phyloP scores from a whole-genome alignment of 2,113 vertebrate species.

The Hydrolagus affinis region DNA sequence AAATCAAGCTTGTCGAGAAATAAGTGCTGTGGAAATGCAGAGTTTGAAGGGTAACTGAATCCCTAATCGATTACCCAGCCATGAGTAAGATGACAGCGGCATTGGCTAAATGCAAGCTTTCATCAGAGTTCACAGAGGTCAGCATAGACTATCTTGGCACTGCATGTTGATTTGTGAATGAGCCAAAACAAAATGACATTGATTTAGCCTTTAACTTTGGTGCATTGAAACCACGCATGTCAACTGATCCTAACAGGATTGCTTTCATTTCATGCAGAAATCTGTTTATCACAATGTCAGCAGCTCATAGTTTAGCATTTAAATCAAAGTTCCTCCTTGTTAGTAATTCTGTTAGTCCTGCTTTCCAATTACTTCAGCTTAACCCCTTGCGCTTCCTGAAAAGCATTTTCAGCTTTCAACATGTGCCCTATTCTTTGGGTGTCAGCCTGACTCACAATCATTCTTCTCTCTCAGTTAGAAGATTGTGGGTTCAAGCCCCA shows the following conservation, averaged over 20 bases:
- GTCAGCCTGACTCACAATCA: too few species aligned
- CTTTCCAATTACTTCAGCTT: background rate
- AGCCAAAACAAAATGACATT: background rate
- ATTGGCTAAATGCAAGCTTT: background rate
- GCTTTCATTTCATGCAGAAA: too few species aligned
- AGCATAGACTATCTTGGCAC: background rate
- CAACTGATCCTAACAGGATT: too few species aligned
- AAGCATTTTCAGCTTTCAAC: background rate
- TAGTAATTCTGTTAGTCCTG: background rate
- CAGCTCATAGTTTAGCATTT: background rate
- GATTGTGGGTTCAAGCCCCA: too few species aligned
- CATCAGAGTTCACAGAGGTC: background rate
- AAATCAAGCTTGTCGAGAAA: constrained; percentile 12
- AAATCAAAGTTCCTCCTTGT: background rate
- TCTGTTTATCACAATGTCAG: background rate
- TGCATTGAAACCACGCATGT: background rate
- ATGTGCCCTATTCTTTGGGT: too few species aligned
- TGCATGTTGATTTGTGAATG: background rate
- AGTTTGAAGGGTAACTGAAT: background rate
- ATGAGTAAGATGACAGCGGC: background rate
- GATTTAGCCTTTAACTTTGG: background rate
- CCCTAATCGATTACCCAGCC: background rate
- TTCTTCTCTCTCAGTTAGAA: too few species aligned
- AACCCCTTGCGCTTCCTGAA: background rate
- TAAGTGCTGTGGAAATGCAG: constrained; percentile 1